A percentile compares a stretch with the other conserved stretches of the same genome.
Conservation (phyloP, 2,797 vertebrate species). For the Gallinago solitaria region DNA sequence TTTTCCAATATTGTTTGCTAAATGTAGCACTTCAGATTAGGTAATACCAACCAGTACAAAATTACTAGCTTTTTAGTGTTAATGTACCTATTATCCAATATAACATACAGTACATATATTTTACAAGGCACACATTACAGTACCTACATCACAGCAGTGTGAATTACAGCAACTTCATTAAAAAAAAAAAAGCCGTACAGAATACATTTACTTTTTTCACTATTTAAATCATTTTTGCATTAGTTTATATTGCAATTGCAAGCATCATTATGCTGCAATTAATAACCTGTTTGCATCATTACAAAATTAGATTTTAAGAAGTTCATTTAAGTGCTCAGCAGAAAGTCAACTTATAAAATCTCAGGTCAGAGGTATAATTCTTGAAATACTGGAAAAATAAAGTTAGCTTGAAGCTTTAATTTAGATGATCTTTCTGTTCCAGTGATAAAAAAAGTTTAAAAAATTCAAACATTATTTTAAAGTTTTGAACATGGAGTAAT, state of each 20-base stretch:
- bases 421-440: slow-evolving; percentile 34
- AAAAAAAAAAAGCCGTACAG: slow-evolving; percentile 80
- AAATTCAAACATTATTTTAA: slow-evolving; percentile 35
- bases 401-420: slow-evolving; percentile 27
- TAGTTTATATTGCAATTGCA: slow-evolving; percentile 6
- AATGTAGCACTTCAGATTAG: not conserved
- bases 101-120: slow-evolving; percentile 57
- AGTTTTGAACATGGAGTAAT: not conserved
- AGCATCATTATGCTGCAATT: slow-evolving; percentile 21
- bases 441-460: slow-evolving; percentile 54
- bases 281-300: slow-evolving; percentile 28
- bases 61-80: not conserved
- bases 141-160: slow-evolving; percentile 68
- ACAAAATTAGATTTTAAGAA: slow-evolving; percentile 58
- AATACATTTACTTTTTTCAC: slow-evolving; percentile 69
- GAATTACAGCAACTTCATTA: slow-evolving; percentile 73
- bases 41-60: not conserved
- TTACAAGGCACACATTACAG: slow-evolving; percentile 77
- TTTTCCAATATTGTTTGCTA: not conserved
- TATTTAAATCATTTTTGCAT: slow-evolving; percentile 67
- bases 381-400: slow-evolving; percentile 52
- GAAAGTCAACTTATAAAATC: slow-evolving; percentile 59
- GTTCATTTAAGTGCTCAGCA: slow-evolving; percentile 37
- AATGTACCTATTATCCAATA: not conserved
- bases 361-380: slow-evolving; percentile 8